Conservation (phyloP, 2,888 invertebrate genomes). For the Idaea aversata region DNA sequence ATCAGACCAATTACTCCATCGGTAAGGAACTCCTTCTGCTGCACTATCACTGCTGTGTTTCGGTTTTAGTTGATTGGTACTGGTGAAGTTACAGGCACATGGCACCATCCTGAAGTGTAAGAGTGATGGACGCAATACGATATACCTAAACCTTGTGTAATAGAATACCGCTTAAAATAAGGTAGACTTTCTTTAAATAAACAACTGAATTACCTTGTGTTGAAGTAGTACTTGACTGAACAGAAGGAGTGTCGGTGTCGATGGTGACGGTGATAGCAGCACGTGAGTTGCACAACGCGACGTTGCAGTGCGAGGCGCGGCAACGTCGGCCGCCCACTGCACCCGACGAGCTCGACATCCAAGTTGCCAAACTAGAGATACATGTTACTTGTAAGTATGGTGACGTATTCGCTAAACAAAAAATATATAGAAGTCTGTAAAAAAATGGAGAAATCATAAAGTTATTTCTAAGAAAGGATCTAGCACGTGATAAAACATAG, state of each 20-base stretch:
- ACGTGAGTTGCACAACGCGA: constrained; percentile 92
- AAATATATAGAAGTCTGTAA: too few relatives aligned
- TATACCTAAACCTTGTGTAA: too few relatives aligned
- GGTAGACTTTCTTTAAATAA: neutral
- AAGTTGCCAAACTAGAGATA: constrained; percentile 64
- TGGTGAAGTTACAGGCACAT: neutral
- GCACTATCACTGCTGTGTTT: too few relatives aligned
- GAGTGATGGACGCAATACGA: too few relatives aligned
- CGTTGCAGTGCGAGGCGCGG: constrained; percentile 89
- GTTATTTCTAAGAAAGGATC: too few relatives aligned
- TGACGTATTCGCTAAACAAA: neutral
- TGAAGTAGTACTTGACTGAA: neutral
- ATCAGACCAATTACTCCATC: constrained; percentile 73
- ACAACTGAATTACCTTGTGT: neutral
- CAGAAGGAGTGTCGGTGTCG: constrained; percentile 67
- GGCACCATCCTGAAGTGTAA: too few relatives aligned
- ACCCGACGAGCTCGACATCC: constrained; percentile 48
- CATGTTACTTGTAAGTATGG: constrained; percentile 69
- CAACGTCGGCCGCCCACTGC: constrained; percentile 80
- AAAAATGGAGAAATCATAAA: too few relatives aligned
- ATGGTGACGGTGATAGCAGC: constrained; percentile 86
- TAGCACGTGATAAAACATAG: too few relatives aligned
- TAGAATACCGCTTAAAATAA: too few relatives aligned
- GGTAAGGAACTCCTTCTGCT: constrained; percentile 42
- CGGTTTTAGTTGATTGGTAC: too few relatives aligned